Evolutionary conservation across 2,888 invertebrate species (phyloP), one percentile per base, ranked within the genome.

Genomic region (Chloroclystis v-ata): DNA sequence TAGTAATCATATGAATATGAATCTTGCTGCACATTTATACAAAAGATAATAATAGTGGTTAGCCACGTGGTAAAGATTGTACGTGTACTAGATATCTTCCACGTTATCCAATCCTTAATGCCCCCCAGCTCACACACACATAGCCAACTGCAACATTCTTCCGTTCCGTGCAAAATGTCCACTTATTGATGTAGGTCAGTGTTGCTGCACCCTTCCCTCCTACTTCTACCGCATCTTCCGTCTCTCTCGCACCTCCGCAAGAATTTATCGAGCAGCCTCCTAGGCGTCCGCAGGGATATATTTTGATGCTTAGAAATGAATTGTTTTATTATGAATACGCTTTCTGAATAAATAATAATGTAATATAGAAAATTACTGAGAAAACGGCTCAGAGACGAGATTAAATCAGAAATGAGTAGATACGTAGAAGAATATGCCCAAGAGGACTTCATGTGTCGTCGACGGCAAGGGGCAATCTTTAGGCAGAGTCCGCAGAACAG

Each of bases 161-260:
- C 68, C 68, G 65, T 63, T 65, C 65, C 60, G 63, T 60, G 72
- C 72, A 60, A 69, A 76, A 71, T 75, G 73, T 75, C 75, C 76
- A 78, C 69, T 74, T 75, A 76, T 82, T 83, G 83, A 83, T 83
- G 83, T 83, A 83, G 83, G 82, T 83, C 83, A 83, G 68, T 68
- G 57, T 56, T 50, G 53, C 62, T 52, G 58, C 56, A 56, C 64
- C 65, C 49, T 48, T 79, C 60, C 50, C 63, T 52, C 73, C n/a
- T 40, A 43, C 38, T 24, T 30, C 3, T 8, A 4, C 14, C 5
- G 10, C 10, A 52, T 47, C 42, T 14, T 46, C 39, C 29, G 44
- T 72, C 72, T 45, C 67, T 3, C 53, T 77, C 69, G 40, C 64
- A 47, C 68, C 43, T 50, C 61, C 54, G 53, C 52, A 59, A 69